Conservation (phyloP, 2,888 invertebrate genomes). For the Gryllus longicercus region DNA sequence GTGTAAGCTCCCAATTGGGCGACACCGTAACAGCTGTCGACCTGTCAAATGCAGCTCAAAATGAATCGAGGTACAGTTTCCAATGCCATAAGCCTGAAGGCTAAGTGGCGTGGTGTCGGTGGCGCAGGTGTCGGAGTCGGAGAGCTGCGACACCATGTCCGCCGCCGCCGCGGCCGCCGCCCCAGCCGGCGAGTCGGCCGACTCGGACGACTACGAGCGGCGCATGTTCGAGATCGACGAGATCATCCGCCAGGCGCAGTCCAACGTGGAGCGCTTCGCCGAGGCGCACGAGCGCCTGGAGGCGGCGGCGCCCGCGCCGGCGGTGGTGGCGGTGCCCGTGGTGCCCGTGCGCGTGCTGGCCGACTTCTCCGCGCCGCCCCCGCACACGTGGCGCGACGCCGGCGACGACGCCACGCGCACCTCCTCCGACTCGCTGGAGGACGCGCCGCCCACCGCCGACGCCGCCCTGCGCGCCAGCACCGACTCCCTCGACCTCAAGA, state of each 20-base stretch:
- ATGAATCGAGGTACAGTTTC: too few relatives aligned
- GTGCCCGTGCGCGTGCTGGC: not conserved
- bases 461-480: slow-evolving; percentile 58
- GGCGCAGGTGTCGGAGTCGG: slow-evolving; percentile 50
- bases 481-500: slow-evolving; percentile 65
- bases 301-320: not conserved
- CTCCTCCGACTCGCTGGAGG: slow-evolving; percentile 62
- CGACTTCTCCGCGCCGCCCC: not conserved
- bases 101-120: too few relatives aligned
- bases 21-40: too few relatives aligned
- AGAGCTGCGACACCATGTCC: slow-evolving; percentile 60
- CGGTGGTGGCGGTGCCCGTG: not conserved
- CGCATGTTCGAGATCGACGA: slow-evolving; percentile 66
- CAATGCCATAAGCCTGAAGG: too few relatives aligned
- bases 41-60: too few relatives aligned
- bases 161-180: slow-evolving; percentile 47
- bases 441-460: slow-evolving; percentile 51
- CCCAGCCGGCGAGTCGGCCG: slow-evolving; percentile 54
- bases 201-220: slow-evolving; percentile 63
- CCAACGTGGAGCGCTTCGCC: slow-evolving; percentile 62
- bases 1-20: too few relatives aligned
- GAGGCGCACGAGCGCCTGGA: slow-evolving; percentile 43
- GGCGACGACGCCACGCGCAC: slow-evolving; percentile 55
- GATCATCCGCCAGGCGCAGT: slow-evolving; percentile 64
- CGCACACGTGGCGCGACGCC: slow-evolving; percentile 37